Percentiles rank a stretch among this genome's conserved stretches.
phyloP scores from a whole-genome alignment of 2,113 vertebrate species.

The Origma solitaria region DNA sequence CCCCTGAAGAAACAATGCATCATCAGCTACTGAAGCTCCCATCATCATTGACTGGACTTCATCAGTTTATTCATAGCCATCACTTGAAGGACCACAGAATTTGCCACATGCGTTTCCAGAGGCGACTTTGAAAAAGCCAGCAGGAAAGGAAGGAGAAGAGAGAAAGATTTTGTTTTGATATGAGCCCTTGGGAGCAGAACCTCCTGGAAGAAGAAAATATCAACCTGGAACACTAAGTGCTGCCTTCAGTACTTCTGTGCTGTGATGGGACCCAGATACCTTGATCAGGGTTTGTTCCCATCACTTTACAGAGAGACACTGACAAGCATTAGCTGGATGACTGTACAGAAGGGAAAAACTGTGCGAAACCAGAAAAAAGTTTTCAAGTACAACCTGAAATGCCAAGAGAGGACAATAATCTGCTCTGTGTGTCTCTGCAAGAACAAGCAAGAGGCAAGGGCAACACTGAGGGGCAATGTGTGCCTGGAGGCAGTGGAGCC shows the following conservation, averaged over 20 bases:
- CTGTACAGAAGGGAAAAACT: not conserved
- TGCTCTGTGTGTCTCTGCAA: not conserved
- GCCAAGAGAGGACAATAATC: not conserved
- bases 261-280: not conserved
- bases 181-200: not conserved
- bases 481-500: not conserved
- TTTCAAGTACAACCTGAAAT: not conserved
- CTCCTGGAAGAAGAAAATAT: not conserved
- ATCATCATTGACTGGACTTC: not conserved
- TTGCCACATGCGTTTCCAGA: not conserved
- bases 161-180: not conserved
- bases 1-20: not conserved
- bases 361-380: not conserved
- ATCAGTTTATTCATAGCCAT: not conserved
- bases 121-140: not conserved
- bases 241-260: not conserved
- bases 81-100: not conserved
- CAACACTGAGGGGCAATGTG: rapidly evolving
- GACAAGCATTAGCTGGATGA: not conserved
- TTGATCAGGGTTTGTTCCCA: not conserved
- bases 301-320: not conserved
- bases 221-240: not conserved
- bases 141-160: not conserved
- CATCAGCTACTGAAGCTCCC: not conserved
- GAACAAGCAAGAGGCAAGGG: not conserved